Evolutionary conservation across 2,797 vertebrate species (phyloP).

Genomic region (Gymnothorax reevesii): DNA sequence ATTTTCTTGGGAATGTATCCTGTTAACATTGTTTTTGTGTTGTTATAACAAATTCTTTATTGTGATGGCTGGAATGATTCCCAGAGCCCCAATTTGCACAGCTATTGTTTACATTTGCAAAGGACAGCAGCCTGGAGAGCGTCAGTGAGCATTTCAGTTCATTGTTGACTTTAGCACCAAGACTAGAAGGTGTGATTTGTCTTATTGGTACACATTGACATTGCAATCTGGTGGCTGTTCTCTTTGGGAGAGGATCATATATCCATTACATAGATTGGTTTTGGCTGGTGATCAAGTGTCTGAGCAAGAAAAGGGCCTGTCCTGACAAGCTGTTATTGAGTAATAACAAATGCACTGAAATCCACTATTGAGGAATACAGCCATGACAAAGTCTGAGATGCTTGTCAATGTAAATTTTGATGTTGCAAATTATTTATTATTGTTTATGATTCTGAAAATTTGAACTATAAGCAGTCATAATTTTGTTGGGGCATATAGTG

Average conservation of each 20-base stretch:
- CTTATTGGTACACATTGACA: neutral
- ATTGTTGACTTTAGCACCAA: constrained; percentile 38
- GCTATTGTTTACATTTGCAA: constrained; percentile 33
- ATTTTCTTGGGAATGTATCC: constrained; percentile 46
- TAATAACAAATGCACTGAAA: constrained; percentile 10
- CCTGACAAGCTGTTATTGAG: constrained; percentile 1
- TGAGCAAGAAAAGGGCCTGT: neutral
- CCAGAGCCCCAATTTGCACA: constrained; percentile 21
- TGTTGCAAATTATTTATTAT: neutral
- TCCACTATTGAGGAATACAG: neutral
- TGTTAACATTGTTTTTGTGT: constrained; percentile 36
- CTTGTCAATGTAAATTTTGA: neutral
- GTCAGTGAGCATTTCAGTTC: constrained; percentile 45
- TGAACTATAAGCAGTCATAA: neutral
- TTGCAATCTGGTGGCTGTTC: neutral
- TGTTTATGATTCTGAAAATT: neutral
- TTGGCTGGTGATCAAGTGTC: neutral
- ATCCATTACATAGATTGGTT: neutral
- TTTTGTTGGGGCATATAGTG: neutral
- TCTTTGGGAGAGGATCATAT: neutral
- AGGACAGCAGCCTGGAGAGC: constrained; percentile 25
- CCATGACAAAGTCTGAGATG: neutral
- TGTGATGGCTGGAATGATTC: constrained; percentile 26
- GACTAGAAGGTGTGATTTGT: neutral
- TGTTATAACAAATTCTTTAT: constrained; percentile 44